A percentile compares a stretch with the other conserved stretches of the same genome.
These are phyloP conservation scores for Neoaliturus tenellus DNA, from an alignment of 2,888 invertebrate genomes.

Conservation along the genomic window DNA sequence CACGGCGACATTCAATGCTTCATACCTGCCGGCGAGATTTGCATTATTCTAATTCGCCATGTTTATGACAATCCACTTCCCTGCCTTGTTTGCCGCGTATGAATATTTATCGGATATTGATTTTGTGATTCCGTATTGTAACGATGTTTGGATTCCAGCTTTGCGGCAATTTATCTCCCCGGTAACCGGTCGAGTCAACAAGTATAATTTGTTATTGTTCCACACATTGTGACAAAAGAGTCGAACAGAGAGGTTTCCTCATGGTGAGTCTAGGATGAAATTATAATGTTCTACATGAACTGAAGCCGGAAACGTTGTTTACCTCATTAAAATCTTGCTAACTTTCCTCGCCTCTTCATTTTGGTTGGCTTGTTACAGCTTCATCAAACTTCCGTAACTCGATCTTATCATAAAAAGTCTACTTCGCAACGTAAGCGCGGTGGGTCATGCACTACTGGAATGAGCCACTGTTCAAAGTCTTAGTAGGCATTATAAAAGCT, in stretches of 20 bases:
- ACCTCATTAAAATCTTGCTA: conserved; percentile 16
- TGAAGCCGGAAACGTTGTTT: background rate
- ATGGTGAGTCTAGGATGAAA: background rate
- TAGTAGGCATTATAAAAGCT: too few relatives aligned
- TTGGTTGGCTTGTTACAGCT: conserved; percentile 22
- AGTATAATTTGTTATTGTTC: background rate
- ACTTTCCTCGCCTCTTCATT: conserved; percentile 30
- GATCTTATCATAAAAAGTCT: conserved; percentile 22
- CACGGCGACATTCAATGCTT: conserved; percentile 18
- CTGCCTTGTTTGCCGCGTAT: conserved; percentile 4
- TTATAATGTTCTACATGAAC: background rate
- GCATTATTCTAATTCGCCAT: conserved; percentile 15
- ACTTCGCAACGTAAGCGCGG: background rate
- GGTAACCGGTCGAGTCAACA: background rate
- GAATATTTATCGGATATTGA: conserved; percentile 29
- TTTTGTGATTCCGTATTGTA: conserved; percentile 18
- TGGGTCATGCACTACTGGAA: background rate
- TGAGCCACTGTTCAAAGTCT: too few relatives aligned
- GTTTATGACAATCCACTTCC: conserved; percentile 25
- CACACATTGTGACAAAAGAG: too few relatives aligned
- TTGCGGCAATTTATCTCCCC: conserved; percentile 7
- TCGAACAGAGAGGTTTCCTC: background rate
- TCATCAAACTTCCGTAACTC: conserved; percentile 13
- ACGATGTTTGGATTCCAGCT: conserved; percentile 22
- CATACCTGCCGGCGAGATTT: conserved; percentile 7